Base-by-base conservation (phyloP, 2,113 vertebrate species). In the Nibea albiflora region DNA sequence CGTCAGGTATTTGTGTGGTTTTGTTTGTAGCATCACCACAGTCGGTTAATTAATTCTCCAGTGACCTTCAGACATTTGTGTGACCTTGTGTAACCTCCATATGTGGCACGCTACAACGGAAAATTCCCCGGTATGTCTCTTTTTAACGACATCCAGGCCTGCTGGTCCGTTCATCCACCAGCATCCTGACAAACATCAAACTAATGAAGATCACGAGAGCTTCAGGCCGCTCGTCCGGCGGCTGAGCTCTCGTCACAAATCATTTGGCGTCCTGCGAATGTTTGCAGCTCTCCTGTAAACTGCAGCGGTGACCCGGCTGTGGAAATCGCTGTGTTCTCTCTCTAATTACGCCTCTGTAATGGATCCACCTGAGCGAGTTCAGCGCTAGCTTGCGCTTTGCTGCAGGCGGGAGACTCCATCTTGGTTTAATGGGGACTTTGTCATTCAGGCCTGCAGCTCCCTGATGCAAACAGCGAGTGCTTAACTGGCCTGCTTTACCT, bases 341-440 rank as follows among this genome's bases (percentile, higher is more conserved):
- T 84, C 80, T 90, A 85, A 88, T 91, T 78, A 86, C 73, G 35
- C 61, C 73, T 50, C 46, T 54, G 82, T 85, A 85, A 84, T 73
- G 83, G 86, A 92, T 82, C 80, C 86, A 89, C 85, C 88, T 85
- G 86, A 89, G 86, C 22, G 61, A 75, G 68, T 67, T 64, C 50
- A 26, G 50, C 3, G 11, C 68, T 49, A 78, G 78, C 75, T 81
- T 9, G 73, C 17, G 35, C 65, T 65, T 65, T 72, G 81, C 88
- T 87, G 82, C 84, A 81, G 86, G 86, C 90, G 7, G 84, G 77
- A 82, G 81, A 73, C 90, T 89, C 86, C 78, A 83, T 90, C 83
- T 84, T 82, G 85, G 72, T 90, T 83, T 92, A 90, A 90, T 88
- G 85, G 87, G 88, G 79, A 83, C 81, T 87, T 88, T 88, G 90